phyloP scores from a whole-genome alignment of 1,140 invertebrate species.

The Drosophila nebulosa region DNA sequence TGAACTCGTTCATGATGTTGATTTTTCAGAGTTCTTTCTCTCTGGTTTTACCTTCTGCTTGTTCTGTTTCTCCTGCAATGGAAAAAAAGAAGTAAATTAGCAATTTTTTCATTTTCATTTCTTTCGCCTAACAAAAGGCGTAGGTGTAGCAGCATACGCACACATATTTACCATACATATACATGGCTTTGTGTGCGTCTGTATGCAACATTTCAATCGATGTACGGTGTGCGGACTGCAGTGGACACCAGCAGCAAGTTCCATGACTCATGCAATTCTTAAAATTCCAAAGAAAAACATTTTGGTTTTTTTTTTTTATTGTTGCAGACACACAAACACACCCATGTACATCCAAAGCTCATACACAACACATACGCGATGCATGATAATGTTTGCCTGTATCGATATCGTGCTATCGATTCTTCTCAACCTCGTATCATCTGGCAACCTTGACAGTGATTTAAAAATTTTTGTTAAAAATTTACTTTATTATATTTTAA shows the following conservation, averaged over 20 bases:
- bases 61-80: conserved; percentile 31
- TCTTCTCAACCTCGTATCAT: not conserved
- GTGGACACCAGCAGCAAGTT: not conserved
- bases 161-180: conserved; percentile 5
- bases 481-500: not conserved
- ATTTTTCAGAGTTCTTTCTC: conserved; percentile 36
- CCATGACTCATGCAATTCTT: conserved; percentile 51
- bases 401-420: not conserved
- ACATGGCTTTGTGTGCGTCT: conserved; percentile 4
- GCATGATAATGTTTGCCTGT: not conserved
- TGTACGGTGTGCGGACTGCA: not conserved
- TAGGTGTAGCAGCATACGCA: conserved; percentile 32
- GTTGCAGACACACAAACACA: not conserved
- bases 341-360: not conserved
- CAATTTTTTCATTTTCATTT: conserved; percentile 15
- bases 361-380: no score
- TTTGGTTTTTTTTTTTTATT: conserved; percentile 22
- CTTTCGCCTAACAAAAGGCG: conserved; percentile 30
- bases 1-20: conserved; percentile 64
- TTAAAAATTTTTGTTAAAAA: not conserved
- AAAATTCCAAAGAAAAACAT: conserved; percentile 49
- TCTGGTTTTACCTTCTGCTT: not conserved
- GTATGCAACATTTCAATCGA: conserved; percentile 29
- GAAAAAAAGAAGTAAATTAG: conserved; percentile 22
- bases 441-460: not conserved